Percentiles rank a stretch among this genome's conserved stretches.
Conservation (phyloP, 2,113 vertebrate species). For the Myotis lucifugus region DNA sequence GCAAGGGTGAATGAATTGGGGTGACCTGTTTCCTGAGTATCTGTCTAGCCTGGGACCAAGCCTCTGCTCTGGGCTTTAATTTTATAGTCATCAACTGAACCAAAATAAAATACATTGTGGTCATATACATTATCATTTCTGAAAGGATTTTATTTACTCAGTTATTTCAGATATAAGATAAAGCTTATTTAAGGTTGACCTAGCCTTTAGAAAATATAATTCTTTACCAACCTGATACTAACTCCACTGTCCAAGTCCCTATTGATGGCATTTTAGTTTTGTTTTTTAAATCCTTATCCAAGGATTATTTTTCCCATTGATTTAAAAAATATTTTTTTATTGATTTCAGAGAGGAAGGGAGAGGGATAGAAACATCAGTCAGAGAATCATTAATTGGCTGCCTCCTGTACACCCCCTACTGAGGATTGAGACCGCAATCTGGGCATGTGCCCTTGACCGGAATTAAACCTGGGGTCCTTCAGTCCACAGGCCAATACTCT, state of each 20-base stretch:
- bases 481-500: no score
- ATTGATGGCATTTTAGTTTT: no score
- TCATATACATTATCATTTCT: not conserved
- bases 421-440: no score
- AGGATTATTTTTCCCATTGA: no score
- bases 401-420: no score
- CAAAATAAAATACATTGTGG: not conserved
- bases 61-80: not conserved
- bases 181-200: constrained; percentile 10
- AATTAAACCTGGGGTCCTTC: no score
- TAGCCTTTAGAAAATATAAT: constrained; percentile 43
- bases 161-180: constrained; percentile 26
- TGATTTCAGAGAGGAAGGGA: no score
- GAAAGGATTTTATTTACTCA: not conserved
- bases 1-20: not conserved
- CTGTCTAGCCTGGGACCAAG: not conserved
- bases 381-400: no score
- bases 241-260: not conserved
- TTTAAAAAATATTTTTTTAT: no score
- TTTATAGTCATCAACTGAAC: not conserved
- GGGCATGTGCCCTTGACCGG: no score
- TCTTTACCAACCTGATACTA: not conserved
- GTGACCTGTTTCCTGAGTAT: not conserved
- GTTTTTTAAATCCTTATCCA: no score
- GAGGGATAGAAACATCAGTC: no score